A percentile compares a stretch with the other conserved stretches of the same genome.
phyloP scores from a whole-genome alignment of 1,140 invertebrate species.

The Drosophila bipectinata region DNA sequence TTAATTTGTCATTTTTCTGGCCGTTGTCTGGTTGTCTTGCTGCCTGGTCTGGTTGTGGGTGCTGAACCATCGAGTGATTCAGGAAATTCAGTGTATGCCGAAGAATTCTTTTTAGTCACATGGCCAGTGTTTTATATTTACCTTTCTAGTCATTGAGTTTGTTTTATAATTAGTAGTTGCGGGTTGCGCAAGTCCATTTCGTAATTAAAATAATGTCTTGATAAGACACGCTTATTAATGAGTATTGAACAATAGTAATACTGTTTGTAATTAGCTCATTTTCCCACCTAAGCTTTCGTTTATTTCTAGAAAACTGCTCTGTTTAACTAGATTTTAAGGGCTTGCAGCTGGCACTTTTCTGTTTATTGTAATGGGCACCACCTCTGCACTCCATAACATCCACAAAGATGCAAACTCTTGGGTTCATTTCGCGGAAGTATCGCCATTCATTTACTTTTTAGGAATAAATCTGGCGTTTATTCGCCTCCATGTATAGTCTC shows the following conservation, averaged over 20 bases:
- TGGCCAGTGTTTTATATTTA: not conserved
- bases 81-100: not conserved
- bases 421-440: constrained; percentile 2
- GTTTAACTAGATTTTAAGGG: not conserved
- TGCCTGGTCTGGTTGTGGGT: not conserved
- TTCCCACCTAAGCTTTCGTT: not conserved
- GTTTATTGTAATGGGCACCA: constrained; percentile 2
- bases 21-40: not conserved
- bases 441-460: not conserved
- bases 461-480: not conserved
- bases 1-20: constrained; percentile 3
- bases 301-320: not conserved
- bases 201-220: not conserved
- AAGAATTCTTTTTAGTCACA: not conserved
- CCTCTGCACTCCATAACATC: no score
- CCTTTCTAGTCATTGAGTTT: not conserved
- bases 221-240: not conserved
- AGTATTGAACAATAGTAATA: not conserved
- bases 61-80: not conserved
- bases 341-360: not conserved
- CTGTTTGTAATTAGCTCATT: not conserved
- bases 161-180: not conserved
- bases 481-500: not conserved
- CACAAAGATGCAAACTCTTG: not conserved
- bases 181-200: not conserved